Evolutionary conservation across 2,888 invertebrate genomes (phyloP).

Genomic region (Lepidochrysops patricia): DNA sequence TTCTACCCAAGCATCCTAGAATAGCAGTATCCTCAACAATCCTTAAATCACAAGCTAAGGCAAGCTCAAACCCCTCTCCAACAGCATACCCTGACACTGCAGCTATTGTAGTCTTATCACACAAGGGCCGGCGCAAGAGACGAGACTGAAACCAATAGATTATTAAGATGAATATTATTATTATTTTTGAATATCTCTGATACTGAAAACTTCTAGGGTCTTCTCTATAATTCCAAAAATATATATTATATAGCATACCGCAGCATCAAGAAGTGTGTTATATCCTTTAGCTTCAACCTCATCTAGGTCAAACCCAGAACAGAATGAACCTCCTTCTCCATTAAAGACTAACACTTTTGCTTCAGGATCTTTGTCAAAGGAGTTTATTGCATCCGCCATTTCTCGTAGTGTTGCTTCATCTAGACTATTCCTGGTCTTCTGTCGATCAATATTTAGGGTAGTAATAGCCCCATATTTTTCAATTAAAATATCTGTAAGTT

Average conservation of each 20-base stretch:
- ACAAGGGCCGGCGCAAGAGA: conserved; percentile 69
- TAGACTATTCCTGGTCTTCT: conserved; percentile 87
- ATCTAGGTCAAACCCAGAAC: conserved; percentile 91
- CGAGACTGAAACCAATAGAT: conserved; percentile 35
- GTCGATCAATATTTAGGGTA: conserved; percentile 91
- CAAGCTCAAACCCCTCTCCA: conserved; percentile 92
- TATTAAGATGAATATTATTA: not conserved
- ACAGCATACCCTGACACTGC: conserved; percentile 92
- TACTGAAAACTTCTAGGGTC: too few relatives aligned
- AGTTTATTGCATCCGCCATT: conserved; percentile 81
- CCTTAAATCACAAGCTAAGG: conserved; percentile 92
- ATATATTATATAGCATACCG: conserved; percentile 39
- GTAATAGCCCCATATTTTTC: conserved; percentile 80
- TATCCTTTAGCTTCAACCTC: conserved; percentile 76
- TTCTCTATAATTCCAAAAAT: too few relatives aligned
- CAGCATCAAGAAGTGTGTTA: conserved; percentile 47
- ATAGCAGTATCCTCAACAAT: conserved; percentile 90
- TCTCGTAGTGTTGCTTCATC: conserved; percentile 79
- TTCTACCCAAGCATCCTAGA: conserved; percentile 88
- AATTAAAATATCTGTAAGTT: conserved; percentile 56
- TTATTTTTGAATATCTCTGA: too few relatives aligned
- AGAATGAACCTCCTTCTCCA: conserved; percentile 95
- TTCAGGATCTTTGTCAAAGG: conserved; percentile 85
- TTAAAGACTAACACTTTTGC: conserved; percentile 85
- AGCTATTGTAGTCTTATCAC: conserved; percentile 92